Conservation (phyloP, 2,113 vertebrate species). For the Tichodroma muraria region DNA sequence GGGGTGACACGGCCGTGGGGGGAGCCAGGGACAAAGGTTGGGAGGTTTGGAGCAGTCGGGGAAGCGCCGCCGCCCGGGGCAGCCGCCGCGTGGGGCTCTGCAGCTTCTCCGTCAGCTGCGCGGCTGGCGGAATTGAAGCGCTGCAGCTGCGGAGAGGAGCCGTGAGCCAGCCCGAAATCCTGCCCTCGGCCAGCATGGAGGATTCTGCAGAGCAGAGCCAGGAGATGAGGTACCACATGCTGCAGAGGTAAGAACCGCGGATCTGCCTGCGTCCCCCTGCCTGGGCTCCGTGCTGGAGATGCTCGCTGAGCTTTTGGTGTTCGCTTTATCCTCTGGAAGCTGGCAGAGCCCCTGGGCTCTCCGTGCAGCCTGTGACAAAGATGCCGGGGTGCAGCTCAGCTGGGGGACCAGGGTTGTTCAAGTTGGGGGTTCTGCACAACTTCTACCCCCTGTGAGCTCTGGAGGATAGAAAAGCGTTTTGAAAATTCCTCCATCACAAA, state of each 20-base stretch:
- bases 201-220: constrained; percentile 54
- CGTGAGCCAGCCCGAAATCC: not conserved
- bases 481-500: not conserved
- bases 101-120: constrained; percentile 1
- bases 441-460: not conserved
- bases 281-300: not conserved
- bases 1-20: not conserved
- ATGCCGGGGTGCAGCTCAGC: not conserved
- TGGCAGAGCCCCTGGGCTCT: not conserved
- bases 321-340: not conserved
- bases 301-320: not conserved
- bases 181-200: constrained; percentile 56
- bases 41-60: not conserved
- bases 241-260: constrained; percentile 65
- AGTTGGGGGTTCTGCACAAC: not conserved
- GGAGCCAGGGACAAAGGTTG: constrained; percentile 42
- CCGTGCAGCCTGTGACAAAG: not conserved
- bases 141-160: not conserved
- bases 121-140: not conserved
- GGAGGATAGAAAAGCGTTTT: not conserved
- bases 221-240: constrained; percentile 71
- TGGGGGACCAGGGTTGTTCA: not conserved
- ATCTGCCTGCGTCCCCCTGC: not conserved
- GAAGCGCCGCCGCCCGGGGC: not conserved
- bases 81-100: not conserved